A percentile compares a stretch with the other conserved stretches of the same genome.
Evolutionary conservation across 2,113 vertebrate genomes (phyloP).

Genomic region (Aramus guarauna): DNA sequence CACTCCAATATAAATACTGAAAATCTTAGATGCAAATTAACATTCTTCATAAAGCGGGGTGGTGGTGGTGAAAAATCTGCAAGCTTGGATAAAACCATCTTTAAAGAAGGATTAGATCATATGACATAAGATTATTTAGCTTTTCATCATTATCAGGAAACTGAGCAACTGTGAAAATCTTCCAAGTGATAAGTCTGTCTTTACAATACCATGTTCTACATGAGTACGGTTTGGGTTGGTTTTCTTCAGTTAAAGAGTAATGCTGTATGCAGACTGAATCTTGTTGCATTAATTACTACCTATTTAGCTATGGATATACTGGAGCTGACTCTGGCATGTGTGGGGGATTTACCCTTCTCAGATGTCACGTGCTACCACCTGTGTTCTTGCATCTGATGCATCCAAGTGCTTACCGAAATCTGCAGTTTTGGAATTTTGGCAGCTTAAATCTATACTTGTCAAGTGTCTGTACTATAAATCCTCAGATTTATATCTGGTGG

Average conservation of each 20-base stretch:
- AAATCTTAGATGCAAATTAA: neutral
- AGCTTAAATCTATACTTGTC: neutral
- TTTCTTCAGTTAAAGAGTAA: neutral
- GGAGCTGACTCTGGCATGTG: neutral
- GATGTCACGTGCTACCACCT: neutral
- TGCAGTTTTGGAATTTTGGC: neutral
- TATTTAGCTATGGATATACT: neutral
- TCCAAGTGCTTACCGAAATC: fast-evolving
- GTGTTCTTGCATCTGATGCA: neutral
- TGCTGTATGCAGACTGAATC: neutral
- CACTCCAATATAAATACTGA: neutral
- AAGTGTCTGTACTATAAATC: neutral
- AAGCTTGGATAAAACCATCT: neutral
- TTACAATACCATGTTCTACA: fast-evolving
- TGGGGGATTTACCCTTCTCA: neutral
- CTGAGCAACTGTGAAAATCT: neutral
- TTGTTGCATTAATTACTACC: neutral
- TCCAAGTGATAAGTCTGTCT: neutral
- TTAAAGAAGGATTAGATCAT: neutral
- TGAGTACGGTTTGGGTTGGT: neutral
- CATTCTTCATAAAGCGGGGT: neutral
- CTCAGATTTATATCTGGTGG: neutral
- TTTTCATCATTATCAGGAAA: neutral
- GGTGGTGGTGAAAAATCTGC: neutral
- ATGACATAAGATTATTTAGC: neutral